Base-by-base conservation (phyloP, 2,888 invertebrate species). In the Punctoribates punctum region DNA sequence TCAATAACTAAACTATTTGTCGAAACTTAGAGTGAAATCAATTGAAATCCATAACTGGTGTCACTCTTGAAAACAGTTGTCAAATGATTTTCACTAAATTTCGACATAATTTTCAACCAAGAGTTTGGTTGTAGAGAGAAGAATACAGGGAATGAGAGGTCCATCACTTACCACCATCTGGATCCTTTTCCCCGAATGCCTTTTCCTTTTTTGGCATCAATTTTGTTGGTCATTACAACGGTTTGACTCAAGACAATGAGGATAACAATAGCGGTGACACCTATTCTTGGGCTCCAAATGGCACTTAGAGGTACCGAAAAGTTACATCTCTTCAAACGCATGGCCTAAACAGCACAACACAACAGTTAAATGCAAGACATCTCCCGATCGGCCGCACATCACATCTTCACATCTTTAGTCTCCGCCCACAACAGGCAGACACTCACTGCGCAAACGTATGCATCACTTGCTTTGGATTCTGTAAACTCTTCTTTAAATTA, bases 91-190 rank as follows among this genome's bases (percentile, higher is more conserved):
- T 42, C 42, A 42, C 1, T 11, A 13, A 11, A 13, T 13, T 42
- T 42, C 11, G n/a, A n/a, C n/a, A n/a, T n/a, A n/a, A n/a, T n/a
- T n/a, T n/a, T n/a, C n/a, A n/a, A n/a, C n/a, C n/a, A n/a, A n/a
- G n/a, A n/a, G n/a, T n/a, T n/a, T n/a, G n/a, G n/a, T n/a, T n/a
- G n/a, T n/a, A n/a, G n/a, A n/a, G n/a, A n/a, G n/a, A n/a, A n/a
- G n/a, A n/a, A n/a, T n/a, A n/a, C n/a, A n/a, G n/a, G n/a, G n/a
- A n/a, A n/a, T 51, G 20, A 8, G 54, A 54, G 34, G 8, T 34
- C 34, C 57, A 23, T n/a, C 29, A 80, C 79, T 79, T 72, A 80
- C 79, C 79, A 80, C 79, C 79, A 80, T 73, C 78, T 78, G 62
- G 79, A 80, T 65, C 79, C 79, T 51, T 78, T 77, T 42, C 79